These are phyloP conservation scores for Lepidurus arcticus DNA, from an alignment of 1,140 invertebrate species.

Conservation along the genomic window DNA sequence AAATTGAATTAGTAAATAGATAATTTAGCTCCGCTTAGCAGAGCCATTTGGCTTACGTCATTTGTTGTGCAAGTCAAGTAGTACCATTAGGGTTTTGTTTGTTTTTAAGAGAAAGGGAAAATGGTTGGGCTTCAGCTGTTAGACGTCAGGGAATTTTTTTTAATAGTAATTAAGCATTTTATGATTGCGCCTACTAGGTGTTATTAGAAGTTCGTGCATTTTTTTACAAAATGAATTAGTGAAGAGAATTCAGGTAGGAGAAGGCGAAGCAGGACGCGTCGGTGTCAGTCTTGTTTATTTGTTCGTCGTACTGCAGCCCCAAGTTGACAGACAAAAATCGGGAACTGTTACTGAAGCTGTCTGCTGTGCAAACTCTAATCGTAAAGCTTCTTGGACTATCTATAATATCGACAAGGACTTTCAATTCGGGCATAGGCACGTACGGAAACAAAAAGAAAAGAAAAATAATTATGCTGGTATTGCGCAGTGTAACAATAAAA, in stretches of 20 bases:
- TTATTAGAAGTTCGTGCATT: background rate
- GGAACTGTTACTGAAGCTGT: background rate
- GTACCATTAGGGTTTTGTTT: background rate
- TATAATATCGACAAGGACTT: background rate
- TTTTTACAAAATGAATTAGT: background rate
- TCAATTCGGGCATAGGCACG: too few species aligned
- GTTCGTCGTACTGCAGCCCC: constrained; percentile 1
- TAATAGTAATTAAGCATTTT: too few species aligned
- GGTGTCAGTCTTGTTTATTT: background rate
- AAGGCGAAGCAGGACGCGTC: constrained; percentile 7
- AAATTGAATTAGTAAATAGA: background rate
- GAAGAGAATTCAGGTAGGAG: background rate
- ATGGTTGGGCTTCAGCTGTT: background rate
- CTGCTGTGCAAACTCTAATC: background rate
- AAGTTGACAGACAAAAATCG: constrained; percentile 4
- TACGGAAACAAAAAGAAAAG: too few species aligned
- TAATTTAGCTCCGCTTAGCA: background rate
- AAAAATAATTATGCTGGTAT: too few species aligned
- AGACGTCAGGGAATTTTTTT: too few species aligned
- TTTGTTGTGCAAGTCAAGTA: background rate
- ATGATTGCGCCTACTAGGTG: background rate
- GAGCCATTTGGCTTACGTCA: background rate
- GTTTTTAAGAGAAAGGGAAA: background rate
- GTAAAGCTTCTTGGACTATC: background rate
- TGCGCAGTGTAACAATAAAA: too few species aligned